Conservation (phyloP, 2,797 vertebrate genomes). For the Spinibarbus caldwelli region DNA sequence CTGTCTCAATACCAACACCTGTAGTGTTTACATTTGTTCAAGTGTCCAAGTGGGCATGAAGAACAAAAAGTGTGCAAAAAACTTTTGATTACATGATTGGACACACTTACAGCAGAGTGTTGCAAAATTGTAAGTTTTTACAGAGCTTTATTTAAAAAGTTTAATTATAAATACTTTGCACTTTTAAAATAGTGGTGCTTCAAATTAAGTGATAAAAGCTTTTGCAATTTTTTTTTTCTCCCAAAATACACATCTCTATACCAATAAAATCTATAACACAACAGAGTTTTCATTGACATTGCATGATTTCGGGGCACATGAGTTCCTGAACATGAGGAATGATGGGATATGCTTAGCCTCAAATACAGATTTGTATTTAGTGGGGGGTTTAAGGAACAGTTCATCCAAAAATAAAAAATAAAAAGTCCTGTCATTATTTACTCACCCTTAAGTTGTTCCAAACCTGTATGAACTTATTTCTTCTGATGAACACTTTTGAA, state of each 20-base stretch:
- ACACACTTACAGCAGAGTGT: background rate
- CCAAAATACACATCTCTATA: background rate
- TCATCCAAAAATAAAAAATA: too few relatives aligned
- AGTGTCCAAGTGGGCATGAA: background rate
- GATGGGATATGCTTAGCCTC: background rate
- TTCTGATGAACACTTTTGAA: background rate
- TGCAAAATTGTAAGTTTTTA: background rate
- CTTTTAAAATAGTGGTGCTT: background rate
- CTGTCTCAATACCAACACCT: background rate
- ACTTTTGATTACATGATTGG: background rate
- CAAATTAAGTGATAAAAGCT: background rate
- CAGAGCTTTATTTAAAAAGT: background rate
- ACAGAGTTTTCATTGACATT: background rate
- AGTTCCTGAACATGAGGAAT: background rate
- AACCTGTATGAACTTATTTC: too few relatives aligned
- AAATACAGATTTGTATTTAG: background rate
- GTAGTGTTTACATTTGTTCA: background rate
- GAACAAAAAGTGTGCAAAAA: background rate
- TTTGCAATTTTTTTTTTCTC: background rate
- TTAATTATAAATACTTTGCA: background rate
- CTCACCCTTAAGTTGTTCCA: too few relatives aligned
- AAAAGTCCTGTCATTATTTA: too few relatives aligned
- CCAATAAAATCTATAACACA: background rate
- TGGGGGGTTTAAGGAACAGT: background rate
- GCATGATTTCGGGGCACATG: background rate